Conservation (phyloP, 2,888 invertebrate genomes). For the Drosophila kokeensis region DNA sequence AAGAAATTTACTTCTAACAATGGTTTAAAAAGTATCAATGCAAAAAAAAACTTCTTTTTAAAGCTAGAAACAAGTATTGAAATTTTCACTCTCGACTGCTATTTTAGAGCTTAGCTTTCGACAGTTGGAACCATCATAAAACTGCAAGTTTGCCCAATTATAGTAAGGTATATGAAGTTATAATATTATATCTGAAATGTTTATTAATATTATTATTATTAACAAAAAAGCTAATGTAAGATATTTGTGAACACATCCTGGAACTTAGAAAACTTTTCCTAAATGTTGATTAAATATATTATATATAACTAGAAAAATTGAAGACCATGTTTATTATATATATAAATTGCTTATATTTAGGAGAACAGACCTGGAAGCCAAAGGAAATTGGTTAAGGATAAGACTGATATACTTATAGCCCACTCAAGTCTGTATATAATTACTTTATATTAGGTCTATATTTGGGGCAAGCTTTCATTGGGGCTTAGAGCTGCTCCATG, state of each 20-base stretch:
- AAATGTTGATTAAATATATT: neutral
- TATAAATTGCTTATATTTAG: neutral
- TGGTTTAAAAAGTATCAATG: too few relatives aligned
- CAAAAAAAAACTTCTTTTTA: neutral
- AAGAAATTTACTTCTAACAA: neutral
- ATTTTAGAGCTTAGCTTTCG: too few relatives aligned
- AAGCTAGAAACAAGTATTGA: neutral
- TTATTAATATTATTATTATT: neutral
- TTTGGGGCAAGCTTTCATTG: neutral
- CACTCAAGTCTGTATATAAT: neutral
- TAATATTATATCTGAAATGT: neutral
- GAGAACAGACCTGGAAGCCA: neutral
- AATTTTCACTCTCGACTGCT: too few relatives aligned
- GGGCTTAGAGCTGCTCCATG: constrained; percentile 4
- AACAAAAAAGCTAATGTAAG: neutral
- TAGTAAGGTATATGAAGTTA: neutral
- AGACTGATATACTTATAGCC: neutral
- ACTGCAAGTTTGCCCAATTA: neutral
- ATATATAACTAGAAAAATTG: rapidly evolving
- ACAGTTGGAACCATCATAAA: too few relatives aligned
- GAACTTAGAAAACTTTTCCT: neutral
- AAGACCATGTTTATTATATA: neutral
- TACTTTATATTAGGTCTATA: neutral
- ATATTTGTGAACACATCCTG: neutral
- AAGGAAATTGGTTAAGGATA: neutral